Conservation (phyloP, 2,113 vertebrate species). For the Chrysemys picta region DNA sequence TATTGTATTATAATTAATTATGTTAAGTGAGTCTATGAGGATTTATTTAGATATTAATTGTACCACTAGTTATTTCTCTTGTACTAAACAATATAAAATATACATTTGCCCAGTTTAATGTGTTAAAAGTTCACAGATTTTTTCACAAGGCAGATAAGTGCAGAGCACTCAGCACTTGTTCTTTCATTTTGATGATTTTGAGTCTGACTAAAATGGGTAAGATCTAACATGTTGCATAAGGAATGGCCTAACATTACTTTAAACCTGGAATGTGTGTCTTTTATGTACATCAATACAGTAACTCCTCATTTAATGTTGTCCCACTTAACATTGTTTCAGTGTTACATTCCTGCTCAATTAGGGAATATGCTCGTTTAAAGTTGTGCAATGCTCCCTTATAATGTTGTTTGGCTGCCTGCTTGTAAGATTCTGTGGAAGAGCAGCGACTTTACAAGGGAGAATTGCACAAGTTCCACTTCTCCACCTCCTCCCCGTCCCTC, state of each 20-base stretch:
- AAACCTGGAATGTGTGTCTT: not conserved
- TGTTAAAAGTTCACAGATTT: not conserved
- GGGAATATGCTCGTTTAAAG: no score
- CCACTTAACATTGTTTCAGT: no score
- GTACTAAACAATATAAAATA: not conserved
- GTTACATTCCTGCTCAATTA: no score
- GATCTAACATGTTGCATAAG: not conserved
- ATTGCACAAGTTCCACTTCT: no score
- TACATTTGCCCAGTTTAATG: not conserved
- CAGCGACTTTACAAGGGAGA: no score
- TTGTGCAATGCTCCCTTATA: no score
- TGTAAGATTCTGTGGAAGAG: no score
- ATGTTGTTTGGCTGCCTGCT: no score
- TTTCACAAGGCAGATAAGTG: slow-evolving; percentile 27
- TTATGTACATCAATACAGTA: not conserved
- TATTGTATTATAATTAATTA: not conserved
- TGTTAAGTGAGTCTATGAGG: not conserved
- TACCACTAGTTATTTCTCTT: not conserved
- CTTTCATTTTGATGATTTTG: slow-evolving; percentile 28
- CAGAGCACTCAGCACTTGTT: slow-evolving; percentile 15
- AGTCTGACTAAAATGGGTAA: not conserved
- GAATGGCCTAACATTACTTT: not conserved
- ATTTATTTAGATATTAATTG: not conserved
- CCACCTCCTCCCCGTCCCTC: no score
- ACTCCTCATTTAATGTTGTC: no score